Conservation (phyloP, 2,888 invertebrate species). For the Hypomecis atomaria region DNA sequence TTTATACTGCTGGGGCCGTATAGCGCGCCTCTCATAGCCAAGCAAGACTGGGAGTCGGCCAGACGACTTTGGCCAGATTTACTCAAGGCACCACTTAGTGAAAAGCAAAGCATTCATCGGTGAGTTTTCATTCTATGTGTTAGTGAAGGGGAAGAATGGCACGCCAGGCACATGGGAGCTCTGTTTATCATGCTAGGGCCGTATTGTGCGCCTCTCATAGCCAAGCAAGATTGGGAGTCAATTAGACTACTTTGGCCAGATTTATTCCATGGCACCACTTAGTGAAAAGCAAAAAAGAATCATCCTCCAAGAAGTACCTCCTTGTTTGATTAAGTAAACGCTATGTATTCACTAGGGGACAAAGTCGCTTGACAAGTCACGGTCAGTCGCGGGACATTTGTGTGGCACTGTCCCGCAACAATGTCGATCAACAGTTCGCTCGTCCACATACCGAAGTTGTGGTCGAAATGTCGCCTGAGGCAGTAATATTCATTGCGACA, state of each 20-base stretch:
- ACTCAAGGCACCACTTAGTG: slow-evolving; percentile 91
- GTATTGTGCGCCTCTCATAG: slow-evolving; percentile 86
- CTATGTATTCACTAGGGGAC: too few species aligned
- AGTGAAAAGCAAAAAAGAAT: slow-evolving; percentile 97
- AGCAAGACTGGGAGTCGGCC: slow-evolving; percentile 91
- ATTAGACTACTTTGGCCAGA: slow-evolving; percentile 91
- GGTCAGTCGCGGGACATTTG: too few species aligned
- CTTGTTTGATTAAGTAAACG: too few species aligned
- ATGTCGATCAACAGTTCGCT: too few species aligned
- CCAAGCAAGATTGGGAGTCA: slow-evolving; percentile 91
- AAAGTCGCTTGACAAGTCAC: too few species aligned
- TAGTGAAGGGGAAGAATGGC: slow-evolving; percentile 75
- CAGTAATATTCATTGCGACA: too few species aligned
- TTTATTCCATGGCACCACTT: slow-evolving; percentile 89
- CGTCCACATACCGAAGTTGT: too few species aligned
- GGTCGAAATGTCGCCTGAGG: too few species aligned
- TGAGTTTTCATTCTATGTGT: slow-evolving; percentile 60
- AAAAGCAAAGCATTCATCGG: slow-evolving; percentile 92
- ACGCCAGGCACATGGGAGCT: slow-evolving; percentile 86
- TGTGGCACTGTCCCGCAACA: too few species aligned
- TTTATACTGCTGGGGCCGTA: slow-evolving; percentile 90
- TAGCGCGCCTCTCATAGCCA: slow-evolving; percentile 86
- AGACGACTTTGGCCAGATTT: slow-evolving; percentile 91
- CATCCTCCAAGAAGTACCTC: too few species aligned
- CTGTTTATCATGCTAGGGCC: slow-evolving; percentile 90